phyloP scores from a whole-genome alignment of 2,797 vertebrate species.

The Artibeus lituratus region DNA sequence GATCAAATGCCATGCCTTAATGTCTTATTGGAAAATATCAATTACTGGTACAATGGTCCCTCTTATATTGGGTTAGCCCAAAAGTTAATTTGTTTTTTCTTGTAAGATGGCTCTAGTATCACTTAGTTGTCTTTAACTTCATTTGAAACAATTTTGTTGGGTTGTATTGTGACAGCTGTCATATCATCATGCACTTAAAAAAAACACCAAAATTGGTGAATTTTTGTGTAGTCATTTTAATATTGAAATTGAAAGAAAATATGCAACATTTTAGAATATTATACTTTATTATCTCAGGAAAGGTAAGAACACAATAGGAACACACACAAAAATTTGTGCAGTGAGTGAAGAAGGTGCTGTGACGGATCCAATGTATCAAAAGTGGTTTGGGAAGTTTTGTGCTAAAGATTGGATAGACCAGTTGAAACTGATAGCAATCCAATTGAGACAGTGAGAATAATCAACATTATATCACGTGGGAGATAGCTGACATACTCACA shows the following conservation, averaged over 20 bases:
- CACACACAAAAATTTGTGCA: neutral
- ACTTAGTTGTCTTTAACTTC: neutral
- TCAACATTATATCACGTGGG: neutral
- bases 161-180: neutral
- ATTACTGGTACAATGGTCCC: rapidly evolving
- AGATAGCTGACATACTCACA: neutral
- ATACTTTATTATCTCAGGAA: neutral
- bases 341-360: neutral
- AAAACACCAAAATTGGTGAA: neutral
- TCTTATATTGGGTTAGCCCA: neutral
- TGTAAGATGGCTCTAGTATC: neutral
- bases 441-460: neutral
- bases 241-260: neutral
- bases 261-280: neutral
- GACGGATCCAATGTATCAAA: neutral
- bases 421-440: neutral
- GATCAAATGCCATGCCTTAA: too few relatives aligned
- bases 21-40: neutral
- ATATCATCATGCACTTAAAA: neutral
- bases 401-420: neutral
- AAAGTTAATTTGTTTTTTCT: neutral
- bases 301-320: neutral
- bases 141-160: neutral
- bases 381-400: neutral
- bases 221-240: neutral